Evolutionary conservation across 1,140 invertebrate species (phyloP).

Genomic region (Cydia fagiglandana): DNA sequence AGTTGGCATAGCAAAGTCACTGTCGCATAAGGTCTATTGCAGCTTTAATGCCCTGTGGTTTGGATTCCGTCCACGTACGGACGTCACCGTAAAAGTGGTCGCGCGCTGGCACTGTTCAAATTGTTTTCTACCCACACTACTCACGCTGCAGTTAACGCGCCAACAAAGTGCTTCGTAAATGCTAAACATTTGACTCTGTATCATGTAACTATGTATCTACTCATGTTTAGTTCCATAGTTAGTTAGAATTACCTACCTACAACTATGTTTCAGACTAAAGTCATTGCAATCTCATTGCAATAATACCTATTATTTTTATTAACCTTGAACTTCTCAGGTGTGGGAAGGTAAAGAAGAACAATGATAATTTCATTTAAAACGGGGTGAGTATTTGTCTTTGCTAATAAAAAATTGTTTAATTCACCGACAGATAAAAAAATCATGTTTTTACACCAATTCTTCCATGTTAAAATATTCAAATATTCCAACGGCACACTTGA

Average conservation of each 20-base stretch:
- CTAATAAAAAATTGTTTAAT: slow-evolving; percentile 30
- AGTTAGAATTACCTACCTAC: too few relatives aligned
- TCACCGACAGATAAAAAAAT: slow-evolving; percentile 52
- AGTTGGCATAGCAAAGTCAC: slow-evolving; percentile 45
- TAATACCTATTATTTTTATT: too few relatives aligned
- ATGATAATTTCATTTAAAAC: background rate
- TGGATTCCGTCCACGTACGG: slow-evolving; percentile 65
- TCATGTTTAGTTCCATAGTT: background rate
- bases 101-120: slow-evolving; percentile 54
- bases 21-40: slow-evolving; percentile 57
- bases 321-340: background rate
- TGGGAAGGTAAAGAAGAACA: background rate
- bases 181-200: slow-evolving; percentile 15
- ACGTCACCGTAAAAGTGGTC: slow-evolving; percentile 63
- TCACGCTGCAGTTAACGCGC: slow-evolving; percentile 49
- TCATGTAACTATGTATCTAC: background rate
- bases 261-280: too few relatives aligned
- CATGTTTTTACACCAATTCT: slow-evolving; percentile 57
- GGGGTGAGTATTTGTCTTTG: background rate
- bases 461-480: slow-evolving; percentile 72
- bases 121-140: slow-evolving; percentile 65
- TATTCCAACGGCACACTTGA: slow-evolving; percentile 67
- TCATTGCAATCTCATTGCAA: too few relatives aligned
- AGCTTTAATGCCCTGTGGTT: slow-evolving; percentile 66
- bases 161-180: slow-evolving; percentile 37